Base-by-base conservation (phyloP, 1,140 invertebrate genomes). In the Magallana ariakensis region DNA sequence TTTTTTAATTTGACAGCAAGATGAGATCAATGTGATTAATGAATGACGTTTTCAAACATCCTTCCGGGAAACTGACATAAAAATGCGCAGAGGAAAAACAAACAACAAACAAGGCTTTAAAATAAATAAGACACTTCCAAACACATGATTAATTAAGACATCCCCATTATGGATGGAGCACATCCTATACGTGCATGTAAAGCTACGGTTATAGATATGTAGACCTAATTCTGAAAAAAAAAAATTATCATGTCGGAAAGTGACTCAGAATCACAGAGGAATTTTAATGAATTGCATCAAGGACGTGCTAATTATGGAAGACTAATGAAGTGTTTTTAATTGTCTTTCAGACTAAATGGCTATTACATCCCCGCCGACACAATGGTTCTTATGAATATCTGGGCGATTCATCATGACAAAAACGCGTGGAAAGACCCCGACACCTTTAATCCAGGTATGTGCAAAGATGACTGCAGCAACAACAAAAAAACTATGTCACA, bases 361-460 rank as follows among this genome's bases (percentile, higher is more conserved):
- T 88, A 88, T 53, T 62, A 89, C 62, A 88, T 90, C 16, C 90
- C 90, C 13, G 80, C 85, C 87, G 96, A 96, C 33, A 96, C 97
- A 0, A 95, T 96, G 15, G 94, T 97, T 0, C 94, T 98, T 10
- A 96, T 97, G 0, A 92, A 98, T 9, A 96, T 97, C 89, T 98
- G 97, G 97, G 96, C 97, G 15, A 95, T 98, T 53, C 97, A 98
- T 92, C 97, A 96, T 95, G 96, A 98, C 93, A 95, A 96, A 0
- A 89, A 95, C 6, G 93, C 95, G 46, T 98, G 97, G 96, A 90
- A 90, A 46, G 94, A 97, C 54, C 97, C 97, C 0, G 95, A 97
- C n/a, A 90, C 93, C 13, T 98, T 97, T 91, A 95, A 95, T 26
- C 97, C 97, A 0, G 95, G 96, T 13, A 94, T 97, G 85, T 91